phyloP scores from a whole-genome alignment of 92 coral and sea anemone species.

The Umimayanthus chanpuru region DNA sequence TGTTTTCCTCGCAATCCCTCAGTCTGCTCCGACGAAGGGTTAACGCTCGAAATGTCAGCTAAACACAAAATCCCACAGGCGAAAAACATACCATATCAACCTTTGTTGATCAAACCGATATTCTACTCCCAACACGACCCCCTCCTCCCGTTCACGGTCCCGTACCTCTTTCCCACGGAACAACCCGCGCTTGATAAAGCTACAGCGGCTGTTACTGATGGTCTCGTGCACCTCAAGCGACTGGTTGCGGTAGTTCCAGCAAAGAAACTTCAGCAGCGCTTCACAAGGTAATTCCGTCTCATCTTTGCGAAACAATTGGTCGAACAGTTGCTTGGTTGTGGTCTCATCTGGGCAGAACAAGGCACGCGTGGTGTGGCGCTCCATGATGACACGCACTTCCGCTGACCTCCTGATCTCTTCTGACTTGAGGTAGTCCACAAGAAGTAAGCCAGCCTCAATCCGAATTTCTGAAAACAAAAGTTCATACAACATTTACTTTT shows the following conservation, averaged over 20 bases:
- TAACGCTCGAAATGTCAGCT: no score
- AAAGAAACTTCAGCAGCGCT: conserved; percentile 8
- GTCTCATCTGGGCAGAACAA: conserved; percentile 27
- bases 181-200: conserved; percentile 2
- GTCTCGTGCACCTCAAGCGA: conserved; percentile 21
- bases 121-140: no score
- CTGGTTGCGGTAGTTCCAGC: conserved; percentile 30
- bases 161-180: conserved; percentile 29
- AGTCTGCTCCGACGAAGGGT: no score
- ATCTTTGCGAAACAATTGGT: not conserved
- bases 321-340: conserved; percentile 1
- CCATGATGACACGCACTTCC: conserved; percentile 1
- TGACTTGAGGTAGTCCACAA: conserved; percentile 19
- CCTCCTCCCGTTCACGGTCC: not conserved
- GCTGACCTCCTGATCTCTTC: conserved; percentile 22
- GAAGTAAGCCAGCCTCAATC: no score
- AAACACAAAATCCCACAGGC: no score
- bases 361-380: not conserved
- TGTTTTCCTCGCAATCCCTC: no score
- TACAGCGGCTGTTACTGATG: not conserved
- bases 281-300: not conserved
- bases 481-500: no score
- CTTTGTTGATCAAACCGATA: no score
- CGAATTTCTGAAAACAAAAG: no score
- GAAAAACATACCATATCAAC: no score